Percentiles rank a stretch among this genome's conserved stretches.
These are phyloP conservation scores for Chalcosyrphus nemorum DNA, from an alignment of 2,888 invertebrate genomes.

Conservation along the genomic window DNA sequence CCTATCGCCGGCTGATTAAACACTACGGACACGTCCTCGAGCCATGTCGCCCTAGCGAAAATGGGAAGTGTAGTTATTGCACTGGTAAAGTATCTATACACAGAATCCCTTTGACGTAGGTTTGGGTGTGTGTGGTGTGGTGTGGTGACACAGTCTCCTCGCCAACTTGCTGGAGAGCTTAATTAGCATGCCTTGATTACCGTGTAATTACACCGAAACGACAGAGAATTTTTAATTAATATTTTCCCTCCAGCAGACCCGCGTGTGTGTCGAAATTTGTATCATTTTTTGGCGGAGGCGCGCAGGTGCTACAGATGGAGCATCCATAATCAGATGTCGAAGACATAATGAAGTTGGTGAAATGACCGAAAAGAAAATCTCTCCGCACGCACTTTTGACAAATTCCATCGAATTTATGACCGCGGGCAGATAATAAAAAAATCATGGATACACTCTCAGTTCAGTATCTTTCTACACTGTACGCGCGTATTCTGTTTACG, in stretches of 20 bases:
- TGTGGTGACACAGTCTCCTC: conserved; percentile 60
- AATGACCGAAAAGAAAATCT: conserved; percentile 8
- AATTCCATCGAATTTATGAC: conserved; percentile 64
- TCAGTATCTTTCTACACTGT: conserved; percentile 4
- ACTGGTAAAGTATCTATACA: background rate
- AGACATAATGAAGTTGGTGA: conserved; percentile 28
- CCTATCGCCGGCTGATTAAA: conserved; percentile 70
- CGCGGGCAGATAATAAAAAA: conserved; percentile 54
- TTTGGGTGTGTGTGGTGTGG: conserved; percentile 6
- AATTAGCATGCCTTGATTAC: conserved; percentile 72
- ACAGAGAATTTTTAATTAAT: conserved; percentile 70
- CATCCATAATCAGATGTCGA: conserved; percentile 23
- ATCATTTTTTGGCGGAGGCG: conserved; percentile 22
- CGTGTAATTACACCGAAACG: conserved; percentile 70
- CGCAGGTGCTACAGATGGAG: conserved; percentile 44
- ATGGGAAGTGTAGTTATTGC: conserved; percentile 26
- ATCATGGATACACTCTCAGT: conserved; percentile 30
- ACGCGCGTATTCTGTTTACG: conserved; percentile 21
- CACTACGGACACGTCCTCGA: conserved; percentile 66
- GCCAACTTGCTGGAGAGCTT: conserved; percentile 51
- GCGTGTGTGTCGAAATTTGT: background rate
- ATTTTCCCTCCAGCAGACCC: conserved; percentile 30
- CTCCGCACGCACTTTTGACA: conserved; percentile 46
- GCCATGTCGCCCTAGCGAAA: conserved; percentile 35
- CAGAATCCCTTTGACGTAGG: conserved; percentile 42